A percentile compares a stretch with the other conserved stretches of the same genome.
These are phyloP conservation scores for Argopecten irradians DNA, from an alignment of 1,140 invertebrate genomes.

Conservation along the genomic window DNA sequence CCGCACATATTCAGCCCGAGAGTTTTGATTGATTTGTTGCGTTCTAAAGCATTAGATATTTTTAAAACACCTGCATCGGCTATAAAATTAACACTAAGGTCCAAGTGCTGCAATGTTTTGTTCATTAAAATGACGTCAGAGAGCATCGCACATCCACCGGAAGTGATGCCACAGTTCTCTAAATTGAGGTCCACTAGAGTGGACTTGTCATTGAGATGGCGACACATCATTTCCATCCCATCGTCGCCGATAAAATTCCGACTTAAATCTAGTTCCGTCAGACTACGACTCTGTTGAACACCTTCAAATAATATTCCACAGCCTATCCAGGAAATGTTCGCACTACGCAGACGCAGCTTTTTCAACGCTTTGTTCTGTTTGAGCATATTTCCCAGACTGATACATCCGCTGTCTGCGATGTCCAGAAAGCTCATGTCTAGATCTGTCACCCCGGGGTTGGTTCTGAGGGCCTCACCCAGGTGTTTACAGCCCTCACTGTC, in stretches of 20 bases:
- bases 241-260: slow-evolving; percentile 68
- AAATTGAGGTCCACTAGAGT: slow-evolving; percentile 67
- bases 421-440: slow-evolving; percentile 73
- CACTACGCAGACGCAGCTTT: slow-evolving; percentile 67
- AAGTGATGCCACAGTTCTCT: slow-evolving; percentile 73
- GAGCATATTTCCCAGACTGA: slow-evolving; percentile 67
- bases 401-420: slow-evolving; percentile 66
- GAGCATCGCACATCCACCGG: slow-evolving; percentile 62
- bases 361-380: slow-evolving; percentile 66
- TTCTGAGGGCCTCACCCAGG: slow-evolving; percentile 59
- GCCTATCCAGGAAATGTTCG: slow-evolving; percentile 67
- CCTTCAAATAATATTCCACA: slow-evolving; percentile 67
- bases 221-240: slow-evolving; percentile 65
- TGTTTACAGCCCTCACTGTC: slow-evolving; percentile 60
- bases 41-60: slow-evolving; percentile 66
- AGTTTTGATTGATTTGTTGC: slow-evolving; percentile 69
- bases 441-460: slow-evolving; percentile 62
- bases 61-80: slow-evolving; percentile 67
- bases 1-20: slow-evolving; percentile 75
- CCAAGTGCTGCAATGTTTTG: slow-evolving; percentile 67
- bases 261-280: slow-evolving; percentile 68
- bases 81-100: slow-evolving; percentile 73
- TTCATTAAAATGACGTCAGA: slow-evolving; percentile 67
- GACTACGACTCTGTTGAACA: slow-evolving; percentile 58
- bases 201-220: slow-evolving; percentile 64